Evolutionary conservation across 2,113 vertebrate genomes (phyloP).

Genomic region (Brienomyrus brachyistius): DNA sequence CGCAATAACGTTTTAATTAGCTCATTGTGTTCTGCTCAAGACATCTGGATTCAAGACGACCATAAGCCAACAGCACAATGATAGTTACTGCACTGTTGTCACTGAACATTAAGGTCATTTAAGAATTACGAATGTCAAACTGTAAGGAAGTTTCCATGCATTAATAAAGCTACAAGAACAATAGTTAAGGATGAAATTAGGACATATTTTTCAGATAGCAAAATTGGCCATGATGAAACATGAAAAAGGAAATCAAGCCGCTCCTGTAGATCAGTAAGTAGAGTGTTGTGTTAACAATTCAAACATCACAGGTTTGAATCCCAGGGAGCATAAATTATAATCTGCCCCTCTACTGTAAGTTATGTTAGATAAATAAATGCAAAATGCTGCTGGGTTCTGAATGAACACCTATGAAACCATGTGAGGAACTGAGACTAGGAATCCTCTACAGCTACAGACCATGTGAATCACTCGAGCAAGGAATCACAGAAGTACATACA

Average conservation of each 20-base stretch:
- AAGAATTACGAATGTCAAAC: background rate
- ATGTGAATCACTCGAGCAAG: background rate
- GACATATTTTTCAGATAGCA: background rate
- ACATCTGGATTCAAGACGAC: slow-evolving; percentile 24
- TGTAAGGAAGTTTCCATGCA: background rate
- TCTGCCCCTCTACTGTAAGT: background rate
- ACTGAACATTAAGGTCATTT: background rate
- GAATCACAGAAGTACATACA: background rate
- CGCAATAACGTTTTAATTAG: slow-evolving; percentile 59
- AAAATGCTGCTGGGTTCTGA: background rate
- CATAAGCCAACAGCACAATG: background rate
- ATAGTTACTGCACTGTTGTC: background rate
- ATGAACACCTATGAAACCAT: background rate
- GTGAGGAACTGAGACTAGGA: background rate
- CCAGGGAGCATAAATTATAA: background rate
- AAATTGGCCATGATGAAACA: background rate
- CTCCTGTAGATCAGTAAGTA: background rate
- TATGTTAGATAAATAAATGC: background rate
- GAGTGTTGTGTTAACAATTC: background rate
- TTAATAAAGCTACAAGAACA: background rate
- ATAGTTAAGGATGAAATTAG: background rate
- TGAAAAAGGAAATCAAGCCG: background rate
- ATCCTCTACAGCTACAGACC: background rate
- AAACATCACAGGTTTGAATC: background rate
- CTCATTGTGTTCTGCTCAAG: slow-evolving; percentile 47